Conservation (phyloP, 2,797 vertebrate genomes). For the Myiothlypis chrysogaster region DNA sequence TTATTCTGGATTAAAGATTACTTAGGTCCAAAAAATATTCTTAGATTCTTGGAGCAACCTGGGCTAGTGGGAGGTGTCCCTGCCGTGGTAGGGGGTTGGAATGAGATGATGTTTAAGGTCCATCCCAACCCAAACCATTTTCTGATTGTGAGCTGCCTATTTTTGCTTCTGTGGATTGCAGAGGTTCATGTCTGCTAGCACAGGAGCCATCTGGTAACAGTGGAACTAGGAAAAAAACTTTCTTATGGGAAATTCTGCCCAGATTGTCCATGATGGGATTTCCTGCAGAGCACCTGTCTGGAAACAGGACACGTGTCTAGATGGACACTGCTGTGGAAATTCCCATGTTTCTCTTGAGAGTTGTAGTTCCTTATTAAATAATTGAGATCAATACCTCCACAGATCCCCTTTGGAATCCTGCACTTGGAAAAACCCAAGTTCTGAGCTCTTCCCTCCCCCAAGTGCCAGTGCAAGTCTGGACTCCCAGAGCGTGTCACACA, state of each 20-base stretch:
- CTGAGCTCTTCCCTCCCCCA: background rate
- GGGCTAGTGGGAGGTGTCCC: background rate
- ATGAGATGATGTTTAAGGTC: background rate
- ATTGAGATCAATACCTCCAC: background rate
- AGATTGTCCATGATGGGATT: background rate
- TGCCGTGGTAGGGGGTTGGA: background rate
- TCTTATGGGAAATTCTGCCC: background rate
- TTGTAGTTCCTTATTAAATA: background rate
- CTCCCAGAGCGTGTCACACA: background rate
- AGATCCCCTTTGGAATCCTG: background rate
- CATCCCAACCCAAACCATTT: background rate
- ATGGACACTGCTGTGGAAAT: background rate
- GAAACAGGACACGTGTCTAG: background rate
- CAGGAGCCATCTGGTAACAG: background rate
- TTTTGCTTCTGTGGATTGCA: background rate
- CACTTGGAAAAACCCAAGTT: background rate
- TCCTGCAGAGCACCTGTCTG: background rate
- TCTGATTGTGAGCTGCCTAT: background rate
- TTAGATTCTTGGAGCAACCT: background rate
- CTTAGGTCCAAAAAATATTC: background rate
- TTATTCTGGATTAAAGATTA: background rate
- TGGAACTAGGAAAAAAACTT: background rate
- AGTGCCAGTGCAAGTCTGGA: background rate
- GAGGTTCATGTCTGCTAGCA: background rate
- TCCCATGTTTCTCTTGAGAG: background rate